Base-by-base conservation (phyloP, 2,888 invertebrate genomes). In the Alviniconcha strummeri region DNA sequence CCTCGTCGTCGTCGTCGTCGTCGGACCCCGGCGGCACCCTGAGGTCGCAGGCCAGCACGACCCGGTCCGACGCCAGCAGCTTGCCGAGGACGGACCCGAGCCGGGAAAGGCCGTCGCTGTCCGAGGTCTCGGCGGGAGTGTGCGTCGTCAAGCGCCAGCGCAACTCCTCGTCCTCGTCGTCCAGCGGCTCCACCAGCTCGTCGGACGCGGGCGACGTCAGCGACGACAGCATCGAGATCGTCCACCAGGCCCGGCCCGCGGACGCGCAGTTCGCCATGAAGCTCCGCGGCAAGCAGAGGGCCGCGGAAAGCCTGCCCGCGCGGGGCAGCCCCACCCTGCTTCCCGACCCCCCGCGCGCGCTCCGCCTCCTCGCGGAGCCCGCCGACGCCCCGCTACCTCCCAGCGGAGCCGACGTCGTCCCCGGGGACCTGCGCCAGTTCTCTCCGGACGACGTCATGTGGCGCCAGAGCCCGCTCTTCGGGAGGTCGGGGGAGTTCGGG, bases 221-320 rank as follows among this genome's bases (percentile, higher is more conserved):
- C 75, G 82, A 79, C 52, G 83, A 80, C 36, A 83, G 83, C 60
- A 71, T 83, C 36, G 83, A 83, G 81, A 81, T 77, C 19, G 81
- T 85, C 15, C 77, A 83, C 56, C 81, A 80, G 64, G 67, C 74
- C 17, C 76, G 77, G 71, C 83, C 85, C 17, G 55, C 17, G 5
- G 80, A 64, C 1, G 60, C 80, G 6, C 82, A 76, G 77, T 77
- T 75, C n/a, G 82, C 82, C 13, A 69, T 82, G 82, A 82, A 64
- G 19, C 77, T 82, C 17, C 60, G 69, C 69, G 13, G 82, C 19
- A 69, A 71, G n/a, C 77, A 77, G 71, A 64, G 71, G 52, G 56
- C 82, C 13, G 76, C 57, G n/a, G 75, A 64, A 36, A 77, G 57
- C n/a, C 13, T 67, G 15, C 67, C 82, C 4, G 7, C 67, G 6